Evolutionary conservation across 2,797 vertebrate genomes (phyloP).

Genomic region (Balearica regulorum): DNA sequence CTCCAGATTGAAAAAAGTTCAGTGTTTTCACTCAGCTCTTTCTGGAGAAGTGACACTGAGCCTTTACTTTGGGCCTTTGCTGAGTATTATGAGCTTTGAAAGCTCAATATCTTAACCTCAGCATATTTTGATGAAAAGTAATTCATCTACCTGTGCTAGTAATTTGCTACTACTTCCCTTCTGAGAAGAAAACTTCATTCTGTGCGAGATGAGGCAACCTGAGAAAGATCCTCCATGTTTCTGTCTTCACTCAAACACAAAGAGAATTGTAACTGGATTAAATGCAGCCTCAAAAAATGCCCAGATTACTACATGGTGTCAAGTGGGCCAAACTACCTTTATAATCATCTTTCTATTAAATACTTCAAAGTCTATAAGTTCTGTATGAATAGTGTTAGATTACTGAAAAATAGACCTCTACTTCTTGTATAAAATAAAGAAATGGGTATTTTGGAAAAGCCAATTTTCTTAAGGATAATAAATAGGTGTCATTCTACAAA

Average conservation of each 20-base stretch:
- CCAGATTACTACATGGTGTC: background rate
- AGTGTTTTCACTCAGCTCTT: background rate
- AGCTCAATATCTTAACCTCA: background rate
- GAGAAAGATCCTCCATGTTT: background rate
- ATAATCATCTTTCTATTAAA: background rate
- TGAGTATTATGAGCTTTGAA: background rate
- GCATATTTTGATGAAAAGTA: background rate
- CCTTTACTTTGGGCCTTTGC: background rate
- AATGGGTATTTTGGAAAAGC: background rate
- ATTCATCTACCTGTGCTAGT: background rate
- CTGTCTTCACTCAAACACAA: background rate
- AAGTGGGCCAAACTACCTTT: background rate
- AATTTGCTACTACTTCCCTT: background rate
- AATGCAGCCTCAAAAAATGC: background rate
- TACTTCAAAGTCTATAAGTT: background rate
- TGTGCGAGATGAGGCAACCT: background rate
- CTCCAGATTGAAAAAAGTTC: background rate
- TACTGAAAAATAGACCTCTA: background rate
- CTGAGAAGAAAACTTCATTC: background rate
- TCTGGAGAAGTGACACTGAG: background rate
- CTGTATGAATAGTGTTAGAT: background rate
- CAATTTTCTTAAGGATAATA: background rate
- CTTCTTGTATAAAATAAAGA: background rate
- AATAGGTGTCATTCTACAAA: background rate
- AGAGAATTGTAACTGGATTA: background rate